A percentile compares a stretch with the other conserved stretches of the same genome.
Conservation (phyloP, 2,113 vertebrate genomes). For the Gnathonemus longibarbis region DNA sequence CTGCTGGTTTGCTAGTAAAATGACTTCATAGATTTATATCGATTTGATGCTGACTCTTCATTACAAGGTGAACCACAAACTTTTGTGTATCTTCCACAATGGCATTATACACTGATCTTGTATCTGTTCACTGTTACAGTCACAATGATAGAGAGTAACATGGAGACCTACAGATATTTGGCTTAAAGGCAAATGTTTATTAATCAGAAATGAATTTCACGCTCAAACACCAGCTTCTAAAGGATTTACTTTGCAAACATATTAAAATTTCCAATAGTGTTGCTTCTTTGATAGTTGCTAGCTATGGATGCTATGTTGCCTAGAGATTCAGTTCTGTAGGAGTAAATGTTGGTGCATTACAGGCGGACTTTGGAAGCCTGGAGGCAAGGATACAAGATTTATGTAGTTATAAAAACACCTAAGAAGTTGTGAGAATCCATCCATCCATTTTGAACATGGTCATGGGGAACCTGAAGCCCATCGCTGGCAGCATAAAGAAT, state of each 20-base stretch:
- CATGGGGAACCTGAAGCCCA: neutral
- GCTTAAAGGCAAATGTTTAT: neutral
- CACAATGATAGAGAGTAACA: neutral
- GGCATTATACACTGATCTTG: neutral
- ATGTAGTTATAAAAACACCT: neutral
- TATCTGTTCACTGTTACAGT: neutral
- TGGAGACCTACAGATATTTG: neutral
- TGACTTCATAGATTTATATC: neutral
- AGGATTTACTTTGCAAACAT: neutral
- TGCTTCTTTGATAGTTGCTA: neutral
- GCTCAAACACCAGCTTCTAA: neutral
- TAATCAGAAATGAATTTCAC: neutral
- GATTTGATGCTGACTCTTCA: neutral
- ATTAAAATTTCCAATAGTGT: neutral
- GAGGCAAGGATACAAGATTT: neutral
- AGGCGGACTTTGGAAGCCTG: neutral
- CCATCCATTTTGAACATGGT: neutral
- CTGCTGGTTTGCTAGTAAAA: neutral
- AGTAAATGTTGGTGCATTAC: neutral
- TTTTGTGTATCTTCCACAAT: neutral
- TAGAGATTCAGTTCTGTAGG: neutral
- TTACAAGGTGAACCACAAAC: neutral
- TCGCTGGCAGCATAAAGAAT: neutral
- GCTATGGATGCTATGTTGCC: neutral
- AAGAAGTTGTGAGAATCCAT: neutral